phyloP scores from a whole-genome alignment of 2,888 invertebrate genomes.

The Eristalinus aeneus region DNA sequence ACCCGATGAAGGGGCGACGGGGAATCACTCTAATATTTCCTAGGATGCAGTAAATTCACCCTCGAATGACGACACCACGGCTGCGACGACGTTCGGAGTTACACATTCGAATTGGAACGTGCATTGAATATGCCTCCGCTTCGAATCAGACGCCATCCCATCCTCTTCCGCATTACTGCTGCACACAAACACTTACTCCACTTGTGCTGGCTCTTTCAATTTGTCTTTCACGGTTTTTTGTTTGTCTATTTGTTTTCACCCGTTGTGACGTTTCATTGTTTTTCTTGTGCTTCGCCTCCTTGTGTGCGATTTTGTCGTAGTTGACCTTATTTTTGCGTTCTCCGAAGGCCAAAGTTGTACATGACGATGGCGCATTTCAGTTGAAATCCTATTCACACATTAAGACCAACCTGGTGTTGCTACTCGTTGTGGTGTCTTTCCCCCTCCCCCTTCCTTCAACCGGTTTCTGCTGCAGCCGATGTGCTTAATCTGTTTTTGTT shows the following conservation, averaged over 20 bases:
- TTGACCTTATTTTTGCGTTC: conserved; percentile 68
- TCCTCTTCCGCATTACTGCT: conserved; percentile 58
- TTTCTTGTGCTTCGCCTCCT: conserved; percentile 19
- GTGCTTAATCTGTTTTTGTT: conserved; percentile 69
- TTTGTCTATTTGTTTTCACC: conserved; percentile 38
- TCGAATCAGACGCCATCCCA: conserved; percentile 22
- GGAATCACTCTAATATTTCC: conserved; percentile 57
- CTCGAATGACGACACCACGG: conserved; percentile 46
- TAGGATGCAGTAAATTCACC: conserved; percentile 68
- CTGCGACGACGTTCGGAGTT: conserved; percentile 20
- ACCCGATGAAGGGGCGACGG: conserved; percentile 12
- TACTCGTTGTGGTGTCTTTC: conserved; percentile 15
- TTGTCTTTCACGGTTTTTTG: conserved; percentile 40
- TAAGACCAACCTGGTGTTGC: background rate
- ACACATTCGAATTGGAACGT: conserved; percentile 55
- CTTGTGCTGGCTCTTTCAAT: conserved; percentile 60
- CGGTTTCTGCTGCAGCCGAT: conserved; percentile 57
- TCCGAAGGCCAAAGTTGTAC: conserved; percentile 66
- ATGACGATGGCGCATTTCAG: conserved; percentile 39
- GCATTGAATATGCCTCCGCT: conserved; percentile 51
- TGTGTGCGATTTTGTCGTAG: conserved; percentile 50
- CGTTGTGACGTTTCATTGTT: conserved; percentile 65
- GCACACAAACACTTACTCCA: conserved; percentile 66
- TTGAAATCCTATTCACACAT: conserved; percentile 45
- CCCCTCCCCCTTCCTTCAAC: conserved; percentile 35